Evolutionary conservation across 1,140 invertebrate genomes (phyloP).

Genomic region (Daktulosphaira vitifoliae): DNA sequence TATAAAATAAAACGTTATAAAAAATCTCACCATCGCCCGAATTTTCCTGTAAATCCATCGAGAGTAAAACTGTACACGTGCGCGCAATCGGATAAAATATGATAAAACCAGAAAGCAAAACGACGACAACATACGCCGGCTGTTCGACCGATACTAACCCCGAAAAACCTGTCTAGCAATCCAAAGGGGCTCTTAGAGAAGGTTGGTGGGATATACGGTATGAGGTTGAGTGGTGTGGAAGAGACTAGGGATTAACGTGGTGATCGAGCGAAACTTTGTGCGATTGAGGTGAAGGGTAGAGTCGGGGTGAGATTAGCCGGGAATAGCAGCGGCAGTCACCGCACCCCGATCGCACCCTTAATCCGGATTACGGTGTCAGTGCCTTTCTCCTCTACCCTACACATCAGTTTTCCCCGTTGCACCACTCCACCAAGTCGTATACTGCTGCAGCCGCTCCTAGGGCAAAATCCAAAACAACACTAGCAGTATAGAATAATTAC

Average conservation of each 20-base stretch:
- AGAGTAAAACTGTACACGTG: neutral
- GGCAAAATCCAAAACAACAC: too few species aligned
- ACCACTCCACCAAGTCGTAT: too few species aligned
- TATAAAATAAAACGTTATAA: too few species aligned
- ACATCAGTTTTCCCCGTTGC: too few species aligned
- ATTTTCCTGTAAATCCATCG: neutral
- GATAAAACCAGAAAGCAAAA: neutral
- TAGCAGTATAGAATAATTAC: too few species aligned
- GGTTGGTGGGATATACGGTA: neutral
- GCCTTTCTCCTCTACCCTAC: neutral
- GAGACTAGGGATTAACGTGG: slow-evolving; percentile 21
- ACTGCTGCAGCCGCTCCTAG: too few species aligned
- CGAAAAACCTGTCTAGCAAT: slow-evolving; percentile 21
- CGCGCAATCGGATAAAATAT: neutral
- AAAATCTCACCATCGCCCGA: too few species aligned
- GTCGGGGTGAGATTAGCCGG: slow-evolving; percentile 28
- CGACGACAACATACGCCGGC: neutral
- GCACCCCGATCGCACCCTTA: slow-evolving; percentile 1
- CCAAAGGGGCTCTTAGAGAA: neutral
- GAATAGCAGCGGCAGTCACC: slow-evolving; percentile 9
- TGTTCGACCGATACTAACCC: slow-evolving; percentile 24
- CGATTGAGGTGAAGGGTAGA: neutral
- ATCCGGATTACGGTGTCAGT: slow-evolving; percentile 23
- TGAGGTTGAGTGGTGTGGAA: neutral
- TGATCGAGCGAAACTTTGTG: slow-evolving; percentile 15